A percentile compares a stretch with the other conserved stretches of the same genome.
These are phyloP conservation scores for Amphipoea oculea DNA, from an alignment of 2,888 invertebrate species.

Conservation along the genomic window DNA sequence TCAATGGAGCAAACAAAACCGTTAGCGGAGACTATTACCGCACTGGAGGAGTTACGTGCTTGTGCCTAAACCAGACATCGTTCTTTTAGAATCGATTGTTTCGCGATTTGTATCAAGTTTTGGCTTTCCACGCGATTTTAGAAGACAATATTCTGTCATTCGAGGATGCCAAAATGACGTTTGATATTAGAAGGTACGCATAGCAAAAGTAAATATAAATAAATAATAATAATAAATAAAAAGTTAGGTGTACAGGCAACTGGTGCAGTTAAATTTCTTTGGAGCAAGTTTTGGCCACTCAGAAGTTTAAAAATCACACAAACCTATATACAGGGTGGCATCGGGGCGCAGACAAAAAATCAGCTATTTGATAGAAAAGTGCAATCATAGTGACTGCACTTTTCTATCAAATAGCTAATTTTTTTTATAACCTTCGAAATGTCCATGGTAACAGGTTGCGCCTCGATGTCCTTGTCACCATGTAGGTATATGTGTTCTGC, in stretches of 20 bases:
- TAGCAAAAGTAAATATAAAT: background rate
- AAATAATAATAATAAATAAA: too few relatives aligned
- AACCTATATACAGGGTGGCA: background rate
- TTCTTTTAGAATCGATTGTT: constrained; percentile 19
- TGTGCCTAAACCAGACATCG: background rate
- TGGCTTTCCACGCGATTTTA: background rate
- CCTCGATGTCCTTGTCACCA: too few relatives aligned
- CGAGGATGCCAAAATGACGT: background rate
- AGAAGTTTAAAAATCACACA: background rate
- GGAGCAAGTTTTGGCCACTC: background rate
- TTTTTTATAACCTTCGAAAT: too few relatives aligned
- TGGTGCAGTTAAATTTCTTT: background rate
- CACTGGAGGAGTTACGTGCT: constrained; percentile 24
- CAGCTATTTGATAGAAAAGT: too few relatives aligned
- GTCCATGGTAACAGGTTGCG: too few relatives aligned
- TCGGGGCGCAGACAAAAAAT: too few relatives aligned
- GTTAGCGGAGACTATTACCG: constrained; percentile 37
- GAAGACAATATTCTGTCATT: background rate
- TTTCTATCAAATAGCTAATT: too few relatives aligned
- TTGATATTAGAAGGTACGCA: background rate
- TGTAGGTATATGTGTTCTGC: too few relatives aligned
- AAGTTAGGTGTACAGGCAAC: background rate
- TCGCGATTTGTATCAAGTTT: constrained; percentile 12
- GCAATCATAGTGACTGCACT: too few relatives aligned
- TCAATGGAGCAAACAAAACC: constrained; percentile 60